phyloP scores from a whole-genome alignment of 2,113 vertebrate genomes.

The Peucedramus taeniatus region DNA sequence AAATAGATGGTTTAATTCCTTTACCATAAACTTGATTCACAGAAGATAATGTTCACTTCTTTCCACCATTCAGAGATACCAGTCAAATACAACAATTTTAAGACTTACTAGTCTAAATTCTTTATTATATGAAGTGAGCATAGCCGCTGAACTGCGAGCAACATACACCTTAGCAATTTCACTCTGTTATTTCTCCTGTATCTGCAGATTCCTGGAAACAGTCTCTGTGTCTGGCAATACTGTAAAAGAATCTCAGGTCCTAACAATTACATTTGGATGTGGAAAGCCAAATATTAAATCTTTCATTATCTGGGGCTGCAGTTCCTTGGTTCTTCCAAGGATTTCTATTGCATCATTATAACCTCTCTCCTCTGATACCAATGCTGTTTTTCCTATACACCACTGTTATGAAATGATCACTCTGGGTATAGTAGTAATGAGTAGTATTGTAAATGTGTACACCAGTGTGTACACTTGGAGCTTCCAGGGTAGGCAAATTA shows the following conservation, averaged over 20 bases:
- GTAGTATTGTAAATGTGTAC: neutral
- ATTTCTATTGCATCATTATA: neutral
- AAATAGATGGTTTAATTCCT: neutral
- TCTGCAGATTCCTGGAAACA: neutral
- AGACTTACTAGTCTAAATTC: neutral
- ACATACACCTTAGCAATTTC: neutral
- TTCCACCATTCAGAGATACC: neutral
- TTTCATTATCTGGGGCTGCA: neutral
- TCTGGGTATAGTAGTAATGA: neutral
- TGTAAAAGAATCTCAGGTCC: neutral
- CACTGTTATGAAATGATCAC: neutral
- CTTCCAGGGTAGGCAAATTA: neutral
- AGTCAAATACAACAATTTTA: neutral
- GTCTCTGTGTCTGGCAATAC: neutral
- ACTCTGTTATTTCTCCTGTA: neutral
- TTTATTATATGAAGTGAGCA: neutral
- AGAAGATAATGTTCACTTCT: neutral
- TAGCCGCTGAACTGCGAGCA: neutral
- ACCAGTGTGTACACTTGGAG: neutral
- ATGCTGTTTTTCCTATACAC: neutral
- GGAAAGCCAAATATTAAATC: neutral
- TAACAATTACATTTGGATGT: neutral
- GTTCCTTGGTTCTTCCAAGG: neutral
- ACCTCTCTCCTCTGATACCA: neutral
- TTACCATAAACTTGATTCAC: neutral